Conservation (phyloP, 2,888 invertebrate genomes). For the Belgica antarctica region DNA sequence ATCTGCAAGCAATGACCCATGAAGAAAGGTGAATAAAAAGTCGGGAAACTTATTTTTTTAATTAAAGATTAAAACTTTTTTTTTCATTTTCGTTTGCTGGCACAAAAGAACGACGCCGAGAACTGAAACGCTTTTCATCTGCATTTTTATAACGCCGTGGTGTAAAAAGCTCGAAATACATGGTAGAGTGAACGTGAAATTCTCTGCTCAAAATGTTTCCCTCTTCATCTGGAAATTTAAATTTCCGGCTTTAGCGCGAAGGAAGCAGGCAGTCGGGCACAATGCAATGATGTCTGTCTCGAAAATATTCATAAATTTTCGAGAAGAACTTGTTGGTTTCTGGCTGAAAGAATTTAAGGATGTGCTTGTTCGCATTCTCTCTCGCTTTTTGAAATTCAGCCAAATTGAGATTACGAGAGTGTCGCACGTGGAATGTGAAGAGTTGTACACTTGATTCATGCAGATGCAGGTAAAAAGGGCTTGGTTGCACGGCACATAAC, state of each 20-base stretch:
- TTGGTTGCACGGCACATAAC: too few relatives aligned
- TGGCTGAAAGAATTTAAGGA: not conserved
- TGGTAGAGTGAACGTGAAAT: not conserved
- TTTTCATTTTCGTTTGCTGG: not conserved
- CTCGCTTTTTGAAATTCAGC: not conserved
- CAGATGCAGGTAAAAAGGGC: too few relatives aligned
- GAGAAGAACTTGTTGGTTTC: conserved; percentile 6
- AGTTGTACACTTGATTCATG: too few relatives aligned
- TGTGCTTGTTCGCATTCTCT: too few relatives aligned
- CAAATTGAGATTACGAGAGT: too few relatives aligned
- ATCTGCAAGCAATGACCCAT: not conserved
- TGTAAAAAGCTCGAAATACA: not conserved
- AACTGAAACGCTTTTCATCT: not conserved
- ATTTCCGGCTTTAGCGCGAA: not conserved
- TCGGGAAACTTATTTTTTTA: not conserved
- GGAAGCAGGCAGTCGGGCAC: not conserved
- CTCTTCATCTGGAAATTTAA: conserved; percentile 5
- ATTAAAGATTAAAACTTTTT: conserved; percentile 13
- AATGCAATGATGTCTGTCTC: conserved; percentile 3
- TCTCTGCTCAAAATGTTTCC: not conserved
- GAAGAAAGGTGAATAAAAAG: conserved; percentile 7
- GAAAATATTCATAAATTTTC: conserved; percentile 4
- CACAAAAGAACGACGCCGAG: not conserved
- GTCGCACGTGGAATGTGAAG: too few relatives aligned
- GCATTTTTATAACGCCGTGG: conserved; percentile 4